Percentiles rank a stretch among this genome's conserved stretches.
Conservation (phyloP, 1,140 invertebrate genomes). For the Oncopeltus fasciatus region DNA sequence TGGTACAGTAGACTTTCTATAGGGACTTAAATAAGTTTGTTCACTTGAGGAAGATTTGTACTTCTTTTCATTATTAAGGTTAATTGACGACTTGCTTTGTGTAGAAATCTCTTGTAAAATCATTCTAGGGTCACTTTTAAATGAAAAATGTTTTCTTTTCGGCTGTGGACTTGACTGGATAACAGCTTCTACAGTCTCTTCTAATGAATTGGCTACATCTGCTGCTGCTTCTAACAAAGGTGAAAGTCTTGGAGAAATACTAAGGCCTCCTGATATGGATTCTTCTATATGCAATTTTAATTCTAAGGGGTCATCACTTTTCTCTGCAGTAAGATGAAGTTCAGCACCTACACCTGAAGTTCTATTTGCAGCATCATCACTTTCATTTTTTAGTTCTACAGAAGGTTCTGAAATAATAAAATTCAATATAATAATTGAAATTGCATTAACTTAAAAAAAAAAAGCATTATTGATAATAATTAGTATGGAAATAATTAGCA, state of each 20-base stretch:
- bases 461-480: too few species aligned
- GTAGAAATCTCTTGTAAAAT: constrained; percentile 20
- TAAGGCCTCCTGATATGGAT: not conserved
- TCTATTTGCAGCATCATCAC: not conserved
- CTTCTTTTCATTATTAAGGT: not conserved
- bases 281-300: constrained; percentile 18
- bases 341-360: constrained; percentile 13
- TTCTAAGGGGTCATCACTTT: not conserved
- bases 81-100: not conserved
- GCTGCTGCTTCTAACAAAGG: constrained; percentile 46
- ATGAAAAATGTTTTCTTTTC: constrained; percentile 34
- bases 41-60: not conserved
- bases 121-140: constrained; percentile 29
- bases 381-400: constrained; percentile 1
- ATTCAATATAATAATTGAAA: not conserved
- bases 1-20: not conserved
- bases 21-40: not conserved
- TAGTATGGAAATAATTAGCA: too few species aligned
- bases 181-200: constrained; percentile 47
- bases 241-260: constrained; percentile 20
- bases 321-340: not conserved
- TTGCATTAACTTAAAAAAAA: too few species aligned
- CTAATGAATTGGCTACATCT: constrained; percentile 46
- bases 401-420: constrained; percentile 2
- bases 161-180: constrained; percentile 41